These are phyloP conservation scores for Hippocampus zosterae DNA, from an alignment of 2,113 vertebrate genomes.

Conservation along the genomic window DNA sequence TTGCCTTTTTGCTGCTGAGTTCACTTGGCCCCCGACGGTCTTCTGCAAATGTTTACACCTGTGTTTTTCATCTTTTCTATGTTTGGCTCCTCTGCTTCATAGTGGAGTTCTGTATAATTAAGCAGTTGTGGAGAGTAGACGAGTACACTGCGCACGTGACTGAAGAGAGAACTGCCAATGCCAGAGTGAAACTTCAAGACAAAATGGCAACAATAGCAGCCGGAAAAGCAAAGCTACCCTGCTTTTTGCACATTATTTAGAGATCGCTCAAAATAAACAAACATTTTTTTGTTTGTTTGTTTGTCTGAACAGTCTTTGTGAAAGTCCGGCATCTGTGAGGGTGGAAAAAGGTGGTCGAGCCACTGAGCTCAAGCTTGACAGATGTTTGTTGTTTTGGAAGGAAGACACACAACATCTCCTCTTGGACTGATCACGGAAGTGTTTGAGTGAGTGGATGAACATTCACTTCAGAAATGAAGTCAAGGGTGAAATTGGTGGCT, in stretches of 20 bases:
- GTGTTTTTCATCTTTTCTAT: conserved; percentile 22
- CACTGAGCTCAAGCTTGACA: background rate
- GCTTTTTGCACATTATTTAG: conserved; percentile 37
- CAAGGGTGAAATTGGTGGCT: background rate
- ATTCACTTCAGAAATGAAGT: background rate
- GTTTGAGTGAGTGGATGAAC: conserved; percentile 9
- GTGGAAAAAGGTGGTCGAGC: too few relatives aligned
- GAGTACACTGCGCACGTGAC: conserved; percentile 11
- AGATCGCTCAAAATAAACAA: background rate
- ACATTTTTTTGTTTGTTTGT: background rate
- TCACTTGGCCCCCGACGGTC: conserved; percentile 10
- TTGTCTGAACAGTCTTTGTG: too few relatives aligned
- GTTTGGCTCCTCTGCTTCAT: conserved; percentile 2
- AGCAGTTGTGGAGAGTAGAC: conserved; percentile 4
- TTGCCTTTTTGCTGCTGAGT: conserved; percentile 14
- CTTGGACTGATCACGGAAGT: background rate
- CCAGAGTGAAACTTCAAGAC: conserved; percentile 1
- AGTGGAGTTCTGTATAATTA: conserved; percentile 7
- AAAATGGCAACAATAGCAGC: conserved; percentile 12
- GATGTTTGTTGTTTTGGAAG: background rate
- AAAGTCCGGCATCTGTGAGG: too few relatives aligned
- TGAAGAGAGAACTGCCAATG: conserved; percentile 20
- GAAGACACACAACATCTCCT: background rate
- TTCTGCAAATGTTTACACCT: conserved; percentile 11
- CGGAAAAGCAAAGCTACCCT: conserved; percentile 26